These are phyloP conservation scores for Lagodon rhomboides DNA, from an alignment of 2,797 vertebrate genomes.

Conservation along the genomic window DNA sequence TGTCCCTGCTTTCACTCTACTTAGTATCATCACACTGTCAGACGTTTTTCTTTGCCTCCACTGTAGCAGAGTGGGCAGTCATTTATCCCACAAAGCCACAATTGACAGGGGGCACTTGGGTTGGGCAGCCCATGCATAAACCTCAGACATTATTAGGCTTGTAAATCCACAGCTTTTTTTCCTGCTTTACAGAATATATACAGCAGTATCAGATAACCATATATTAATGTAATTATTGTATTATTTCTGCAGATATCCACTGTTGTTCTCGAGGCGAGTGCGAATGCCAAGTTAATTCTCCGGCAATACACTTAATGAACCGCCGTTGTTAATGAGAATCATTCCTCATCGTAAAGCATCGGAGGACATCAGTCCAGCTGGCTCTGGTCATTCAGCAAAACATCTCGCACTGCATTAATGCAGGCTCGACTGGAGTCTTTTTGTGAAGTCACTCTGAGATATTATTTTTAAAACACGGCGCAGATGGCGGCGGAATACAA, in stretches of 20 bases:
- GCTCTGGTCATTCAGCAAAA: constrained; percentile 22
- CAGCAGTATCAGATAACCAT: constrained; percentile 7
- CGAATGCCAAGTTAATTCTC: constrained; percentile 27
- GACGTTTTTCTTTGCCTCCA: constrained; percentile 50
- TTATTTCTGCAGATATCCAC: background rate
- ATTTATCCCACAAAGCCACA: constrained; percentile 54
- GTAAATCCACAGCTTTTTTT: constrained; percentile 21
- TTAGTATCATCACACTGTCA: constrained; percentile 72
- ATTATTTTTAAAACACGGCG: constrained; percentile 8
- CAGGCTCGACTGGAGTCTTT: background rate
- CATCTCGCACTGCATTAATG: constrained; percentile 14
- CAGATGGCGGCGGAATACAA: background rate
- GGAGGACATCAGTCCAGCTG: constrained; percentile 21
- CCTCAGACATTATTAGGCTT: constrained; percentile 12
- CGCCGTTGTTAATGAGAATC: background rate
- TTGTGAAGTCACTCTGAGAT: background rate
- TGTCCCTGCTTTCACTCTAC: constrained; percentile 67
- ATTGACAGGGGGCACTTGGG: constrained; percentile 56
- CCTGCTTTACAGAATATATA: constrained; percentile 9
- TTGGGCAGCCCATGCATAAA: constrained; percentile 40
- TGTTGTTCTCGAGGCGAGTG: background rate
- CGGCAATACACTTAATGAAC: constrained; percentile 19
- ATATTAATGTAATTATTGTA: constrained; percentile 6
- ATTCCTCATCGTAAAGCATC: constrained; percentile 25
- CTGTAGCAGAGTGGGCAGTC: constrained; percentile 35